Percentiles rank a stretch among this genome's conserved stretches.
These are phyloP conservation scores for Formicarius rufipectus DNA, from an alignment of 2,113 vertebrate species.

Conservation along the genomic window DNA sequence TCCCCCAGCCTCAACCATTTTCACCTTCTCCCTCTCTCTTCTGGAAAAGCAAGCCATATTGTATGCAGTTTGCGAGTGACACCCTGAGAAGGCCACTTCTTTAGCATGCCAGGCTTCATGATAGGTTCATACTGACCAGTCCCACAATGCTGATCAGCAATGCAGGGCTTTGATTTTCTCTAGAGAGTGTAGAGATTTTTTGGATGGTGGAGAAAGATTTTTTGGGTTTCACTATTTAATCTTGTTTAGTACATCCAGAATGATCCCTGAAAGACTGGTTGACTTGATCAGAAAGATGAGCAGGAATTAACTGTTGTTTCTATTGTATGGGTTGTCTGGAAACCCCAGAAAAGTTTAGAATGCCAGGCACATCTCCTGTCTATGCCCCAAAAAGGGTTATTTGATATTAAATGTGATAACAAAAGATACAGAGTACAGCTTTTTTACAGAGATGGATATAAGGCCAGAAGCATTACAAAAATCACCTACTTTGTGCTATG, in stretches of 20 bases:
- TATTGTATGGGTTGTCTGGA: neutral
- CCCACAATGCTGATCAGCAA: neutral
- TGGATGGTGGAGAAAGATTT: neutral
- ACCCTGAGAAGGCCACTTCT: neutral
- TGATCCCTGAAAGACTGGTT: neutral
- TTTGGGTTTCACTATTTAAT: neutral
- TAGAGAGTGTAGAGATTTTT: neutral
- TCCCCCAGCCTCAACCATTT: fast-evolving
- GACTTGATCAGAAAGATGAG: neutral
- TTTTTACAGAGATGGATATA: neutral
- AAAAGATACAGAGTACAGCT: neutral
- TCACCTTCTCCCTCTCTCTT: fast-evolving
- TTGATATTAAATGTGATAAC: neutral
- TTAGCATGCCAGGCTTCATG: neutral
- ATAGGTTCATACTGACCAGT: neutral
- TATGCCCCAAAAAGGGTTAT: neutral
- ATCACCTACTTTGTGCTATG: neutral
- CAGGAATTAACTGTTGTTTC: neutral
- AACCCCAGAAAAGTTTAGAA: neutral
- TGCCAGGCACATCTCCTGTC: neutral
- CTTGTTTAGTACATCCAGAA: neutral
- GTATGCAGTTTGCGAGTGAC: neutral
- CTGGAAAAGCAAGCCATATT: neutral
- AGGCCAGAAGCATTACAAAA: neutral
- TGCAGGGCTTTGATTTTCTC: neutral